Percentiles rank a stretch among this genome's conserved stretches.
Evolutionary conservation across 2,113 vertebrate species (phyloP).

Genomic region (Cryptotis parvus): DNA sequence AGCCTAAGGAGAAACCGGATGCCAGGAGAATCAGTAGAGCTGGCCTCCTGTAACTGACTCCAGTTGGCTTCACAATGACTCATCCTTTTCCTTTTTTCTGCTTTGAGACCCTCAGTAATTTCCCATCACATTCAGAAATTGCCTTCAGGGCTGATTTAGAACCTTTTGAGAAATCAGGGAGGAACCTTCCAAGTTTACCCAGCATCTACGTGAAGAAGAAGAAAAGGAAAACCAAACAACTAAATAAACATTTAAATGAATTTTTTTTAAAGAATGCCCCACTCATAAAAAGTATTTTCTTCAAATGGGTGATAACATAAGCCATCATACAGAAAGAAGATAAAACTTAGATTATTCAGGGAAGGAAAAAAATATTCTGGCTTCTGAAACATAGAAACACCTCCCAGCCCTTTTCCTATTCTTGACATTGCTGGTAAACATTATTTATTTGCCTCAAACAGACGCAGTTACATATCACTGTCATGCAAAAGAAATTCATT

Average conservation of each 20-base stretch:
- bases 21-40: neutral
- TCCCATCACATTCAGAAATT: neutral
- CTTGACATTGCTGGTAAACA: conserved; percentile 83
- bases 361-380: conserved; percentile 49
- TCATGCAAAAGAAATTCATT: conserved; percentile 85
- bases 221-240: conserved; percentile 25
- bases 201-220: neutral
- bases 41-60: accelerated
- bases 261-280: neutral
- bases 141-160: conserved; percentile 22
- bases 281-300: conserved; percentile 15
- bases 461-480: conserved; percentile 82
- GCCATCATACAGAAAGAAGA: conserved; percentile 48
- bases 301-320: conserved; percentile 47
- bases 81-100: neutral
- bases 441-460: conserved; percentile 83
- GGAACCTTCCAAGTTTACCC: conserved; percentile 4
- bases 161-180: conserved; percentile 22
- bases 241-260: neutral
- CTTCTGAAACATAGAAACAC: conserved; percentile 71
- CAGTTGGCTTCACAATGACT: neutral
- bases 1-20: neutral
- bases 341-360: conserved; percentile 57
- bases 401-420: conserved; percentile 74
- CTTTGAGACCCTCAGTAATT: neutral